These are phyloP conservation scores for Cosmopolites sordidus DNA, from an alignment of 2,888 invertebrate species.

Conservation along the genomic window DNA sequence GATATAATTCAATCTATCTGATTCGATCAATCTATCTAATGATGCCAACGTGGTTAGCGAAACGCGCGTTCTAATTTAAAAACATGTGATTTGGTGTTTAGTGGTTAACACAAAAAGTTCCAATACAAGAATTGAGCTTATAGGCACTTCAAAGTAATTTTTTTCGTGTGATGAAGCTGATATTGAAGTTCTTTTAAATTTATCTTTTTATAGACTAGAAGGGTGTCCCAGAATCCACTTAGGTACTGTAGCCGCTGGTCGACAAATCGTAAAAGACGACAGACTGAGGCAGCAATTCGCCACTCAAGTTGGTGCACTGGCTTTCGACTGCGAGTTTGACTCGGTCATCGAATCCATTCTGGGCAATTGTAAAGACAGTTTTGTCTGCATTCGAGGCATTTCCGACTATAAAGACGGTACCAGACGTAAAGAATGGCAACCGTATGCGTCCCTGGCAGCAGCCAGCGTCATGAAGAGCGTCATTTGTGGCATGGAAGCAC, in stretches of 20 bases:
- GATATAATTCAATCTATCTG: no score
- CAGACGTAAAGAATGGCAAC: slow-evolving; percentile 93
- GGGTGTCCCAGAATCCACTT: slow-evolving; percentile 64
- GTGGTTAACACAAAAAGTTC: no score
- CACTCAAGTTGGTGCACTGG: slow-evolving; percentile 73
- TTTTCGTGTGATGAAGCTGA: no score
- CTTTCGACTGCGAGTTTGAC: slow-evolving; percentile 93
- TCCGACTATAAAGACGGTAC: slow-evolving; percentile 95
- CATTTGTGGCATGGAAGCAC: slow-evolving; percentile 77
- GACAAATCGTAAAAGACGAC: slow-evolving; percentile 73
- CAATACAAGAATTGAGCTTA: no score
- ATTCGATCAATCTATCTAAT: no score
- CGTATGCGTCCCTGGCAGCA: slow-evolving; percentile 86
- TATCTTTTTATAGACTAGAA: slow-evolving; percentile 46
- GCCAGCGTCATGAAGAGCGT: slow-evolving; percentile 91
- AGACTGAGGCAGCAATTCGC: slow-evolving; percentile 83
- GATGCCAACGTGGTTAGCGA: no score
- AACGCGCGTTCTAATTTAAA: no score
- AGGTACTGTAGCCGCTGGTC: slow-evolving; percentile 77
- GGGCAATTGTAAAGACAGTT: slow-evolving; percentile 91
- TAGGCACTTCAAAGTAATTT: no score
- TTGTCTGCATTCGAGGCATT: slow-evolving; percentile 65
- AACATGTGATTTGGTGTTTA: no score
- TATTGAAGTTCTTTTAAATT: no score
- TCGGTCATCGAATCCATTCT: slow-evolving; percentile 88